A percentile compares a stretch with the other conserved stretches of the same genome.
Evolutionary conservation across 2,113 vertebrate species (phyloP).

Genomic region (Calonectris borealis): DNA sequence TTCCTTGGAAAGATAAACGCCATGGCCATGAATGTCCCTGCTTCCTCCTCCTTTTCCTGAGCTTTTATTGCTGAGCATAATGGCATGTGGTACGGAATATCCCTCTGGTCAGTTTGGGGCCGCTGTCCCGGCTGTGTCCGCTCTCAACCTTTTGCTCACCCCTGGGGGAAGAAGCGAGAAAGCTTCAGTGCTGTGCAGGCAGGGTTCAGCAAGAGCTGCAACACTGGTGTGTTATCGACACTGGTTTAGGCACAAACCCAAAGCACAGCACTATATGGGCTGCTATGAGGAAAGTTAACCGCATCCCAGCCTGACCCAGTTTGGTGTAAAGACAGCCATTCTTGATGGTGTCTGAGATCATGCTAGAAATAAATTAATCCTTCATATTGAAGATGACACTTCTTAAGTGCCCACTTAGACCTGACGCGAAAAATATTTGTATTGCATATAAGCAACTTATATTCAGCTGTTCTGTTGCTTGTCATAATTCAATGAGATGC

Average conservation of each 20-base stretch:
- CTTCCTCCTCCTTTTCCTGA: not conserved
- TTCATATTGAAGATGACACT: not conserved
- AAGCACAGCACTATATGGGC: not conserved
- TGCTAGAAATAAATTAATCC: not conserved
- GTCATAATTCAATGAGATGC: not conserved
- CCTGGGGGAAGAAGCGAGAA: rapidly evolving
- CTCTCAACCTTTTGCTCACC: not conserved
- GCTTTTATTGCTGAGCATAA: not conserved
- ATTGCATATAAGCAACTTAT: not conserved
- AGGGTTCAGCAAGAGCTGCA: not conserved
- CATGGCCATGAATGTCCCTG: not conserved
- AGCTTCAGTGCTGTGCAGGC: too few relatives aligned
- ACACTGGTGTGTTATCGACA: rapidly evolving
- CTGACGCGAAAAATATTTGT: not conserved
- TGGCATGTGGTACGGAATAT: not conserved
- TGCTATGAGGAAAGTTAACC: not conserved
- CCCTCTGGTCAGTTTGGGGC: not conserved
- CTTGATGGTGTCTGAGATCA: not conserved
- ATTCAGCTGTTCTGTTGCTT: not conserved
- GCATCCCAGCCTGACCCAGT: not conserved
- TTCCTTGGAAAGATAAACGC: not conserved
- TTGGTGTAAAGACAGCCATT: not conserved
- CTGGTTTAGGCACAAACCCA: not conserved
- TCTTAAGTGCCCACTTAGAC: not conserved
- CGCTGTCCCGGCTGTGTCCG: not conserved